Conservation (phyloP, 2,888 invertebrate genomes). For the Cartodere bifasciata region DNA sequence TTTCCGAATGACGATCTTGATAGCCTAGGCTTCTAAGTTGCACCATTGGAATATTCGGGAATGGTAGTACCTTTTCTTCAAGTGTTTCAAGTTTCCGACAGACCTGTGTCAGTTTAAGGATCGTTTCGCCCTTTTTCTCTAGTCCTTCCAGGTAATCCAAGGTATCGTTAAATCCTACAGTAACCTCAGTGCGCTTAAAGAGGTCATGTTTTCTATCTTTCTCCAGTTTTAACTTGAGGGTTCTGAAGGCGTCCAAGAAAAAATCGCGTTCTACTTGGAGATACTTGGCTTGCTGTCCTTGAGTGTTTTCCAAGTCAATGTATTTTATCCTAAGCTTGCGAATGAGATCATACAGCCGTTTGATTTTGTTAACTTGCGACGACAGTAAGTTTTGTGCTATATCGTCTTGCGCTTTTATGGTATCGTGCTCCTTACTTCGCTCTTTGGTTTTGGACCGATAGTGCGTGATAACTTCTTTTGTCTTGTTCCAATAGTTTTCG, state of each 20-base stretch:
- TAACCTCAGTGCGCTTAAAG: slow-evolving; percentile 44
- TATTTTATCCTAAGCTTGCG: slow-evolving; percentile 21
- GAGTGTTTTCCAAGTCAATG: slow-evolving; percentile 11
- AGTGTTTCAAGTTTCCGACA: slow-evolving; percentile 56
- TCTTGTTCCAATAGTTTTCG: slow-evolving; percentile 21
- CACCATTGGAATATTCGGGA: slow-evolving; percentile 16
- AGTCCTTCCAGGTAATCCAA: slow-evolving; percentile 43
- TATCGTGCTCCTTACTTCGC: slow-evolving; percentile 21
- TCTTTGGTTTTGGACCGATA: slow-evolving; percentile 8
- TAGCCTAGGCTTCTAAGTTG: too few species aligned
- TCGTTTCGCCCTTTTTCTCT: slow-evolving; percentile 43
- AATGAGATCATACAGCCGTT: slow-evolving; percentile 18
- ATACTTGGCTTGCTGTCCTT: slow-evolving; percentile 17
- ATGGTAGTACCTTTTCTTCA: slow-evolving; percentile 40
- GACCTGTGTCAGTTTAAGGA: slow-evolving; percentile 47
- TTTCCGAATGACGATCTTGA: neutral
- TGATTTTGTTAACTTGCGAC: slow-evolving; percentile 20
- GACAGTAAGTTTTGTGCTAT: slow-evolving; percentile 20
- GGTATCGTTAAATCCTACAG: slow-evolving; percentile 46
- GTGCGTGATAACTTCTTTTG: slow-evolving; percentile 16
- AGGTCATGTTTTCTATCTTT: slow-evolving; percentile 38
- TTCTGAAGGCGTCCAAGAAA: slow-evolving; percentile 16
- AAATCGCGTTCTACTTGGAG: slow-evolving; percentile 23
- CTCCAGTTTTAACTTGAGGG: slow-evolving; percentile 33
- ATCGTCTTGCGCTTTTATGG: slow-evolving; percentile 24